Conservation (phyloP, 2,888 invertebrate species). For the Sinodicranocentrus sp. region DNA sequence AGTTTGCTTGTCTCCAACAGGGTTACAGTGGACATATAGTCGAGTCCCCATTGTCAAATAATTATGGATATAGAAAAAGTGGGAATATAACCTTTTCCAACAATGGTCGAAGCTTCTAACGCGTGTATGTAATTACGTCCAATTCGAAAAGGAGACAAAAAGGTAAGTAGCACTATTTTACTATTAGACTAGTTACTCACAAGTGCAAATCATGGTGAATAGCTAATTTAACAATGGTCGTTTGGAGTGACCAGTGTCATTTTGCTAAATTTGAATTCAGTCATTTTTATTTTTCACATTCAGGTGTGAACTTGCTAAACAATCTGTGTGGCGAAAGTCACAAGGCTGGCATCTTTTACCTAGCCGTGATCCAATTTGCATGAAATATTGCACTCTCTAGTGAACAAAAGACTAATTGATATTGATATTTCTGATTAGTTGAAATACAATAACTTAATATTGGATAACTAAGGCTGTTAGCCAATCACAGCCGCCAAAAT, state of each 20-base stretch:
- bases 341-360: neutral
- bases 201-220: slow-evolving; percentile 12
- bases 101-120: too few relatives aligned
- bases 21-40: too few relatives aligned
- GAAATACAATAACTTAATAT: slow-evolving; percentile 3
- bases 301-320: slow-evolving; percentile 56
- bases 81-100: too few relatives aligned
- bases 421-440: slow-evolving; percentile 53
- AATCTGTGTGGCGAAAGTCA: neutral
- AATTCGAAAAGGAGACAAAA: too few relatives aligned
- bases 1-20: too few relatives aligned
- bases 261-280: neutral
- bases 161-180: too few relatives aligned
- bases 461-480: neutral
- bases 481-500: slow-evolving; percentile 70
- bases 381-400: too few relatives aligned
- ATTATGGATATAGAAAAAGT: too few relatives aligned
- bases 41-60: too few relatives aligned
- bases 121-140: too few relatives aligned
- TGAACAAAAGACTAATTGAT: slow-evolving; percentile 4
- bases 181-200: too few relatives aligned
- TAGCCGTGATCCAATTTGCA: too few relatives aligned
- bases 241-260: neutral
- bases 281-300: slow-evolving; percentile 45
- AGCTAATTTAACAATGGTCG: neutral